Base-by-base conservation (phyloP, 1,140 invertebrate genomes). In the Bombus pascuorum region DNA sequence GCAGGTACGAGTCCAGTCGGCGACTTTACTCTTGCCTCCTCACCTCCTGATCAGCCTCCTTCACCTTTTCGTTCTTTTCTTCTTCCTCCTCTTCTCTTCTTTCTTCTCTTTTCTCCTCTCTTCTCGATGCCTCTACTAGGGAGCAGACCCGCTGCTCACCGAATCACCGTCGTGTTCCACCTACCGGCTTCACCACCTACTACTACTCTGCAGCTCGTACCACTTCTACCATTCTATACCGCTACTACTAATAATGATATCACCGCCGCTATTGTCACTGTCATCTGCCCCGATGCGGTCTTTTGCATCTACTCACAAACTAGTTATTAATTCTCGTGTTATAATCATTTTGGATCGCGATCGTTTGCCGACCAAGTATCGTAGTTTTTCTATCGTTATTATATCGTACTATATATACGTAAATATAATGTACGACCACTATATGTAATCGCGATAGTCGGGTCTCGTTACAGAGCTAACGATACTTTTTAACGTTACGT, bases 1-100 rank as follows among this genome's bases (percentile, higher is more conserved):
- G 94, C 94, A 94, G 94, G 93, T 95, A 95, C 93, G 91, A 94
- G 94, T 93, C 92, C 93, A 93, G 93, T 94, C 91, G 83, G 83
- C 85, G 85, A 82, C 78, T 88, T 89, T 83, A 86, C 86, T 90
- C 90, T 84, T 81, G 83, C 82, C 84, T 86, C 89, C 70, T 86
- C 81, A 37, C 87, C 90, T 84, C 80, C 85, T 85, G 81, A 80
- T 82, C 87, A 84, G 59, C 78, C 76, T 65, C 72, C 83, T 84
- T 77, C 72, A 66, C 84, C 71, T 39, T 76, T 74, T 59, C 66
- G 37, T 75, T 57, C 70, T 86, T 68, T 57, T 81, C 32, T 59
- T 78, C 74, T 76, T 86, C 81, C 65, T 86, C 78, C 62, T 86
- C 68, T 75, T 76, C 44, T 76, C 42, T 53, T 57, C 78, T 53